phyloP scores from a whole-genome alignment of 2,888 invertebrate genomes.

The Choreutis nemorana region DNA sequence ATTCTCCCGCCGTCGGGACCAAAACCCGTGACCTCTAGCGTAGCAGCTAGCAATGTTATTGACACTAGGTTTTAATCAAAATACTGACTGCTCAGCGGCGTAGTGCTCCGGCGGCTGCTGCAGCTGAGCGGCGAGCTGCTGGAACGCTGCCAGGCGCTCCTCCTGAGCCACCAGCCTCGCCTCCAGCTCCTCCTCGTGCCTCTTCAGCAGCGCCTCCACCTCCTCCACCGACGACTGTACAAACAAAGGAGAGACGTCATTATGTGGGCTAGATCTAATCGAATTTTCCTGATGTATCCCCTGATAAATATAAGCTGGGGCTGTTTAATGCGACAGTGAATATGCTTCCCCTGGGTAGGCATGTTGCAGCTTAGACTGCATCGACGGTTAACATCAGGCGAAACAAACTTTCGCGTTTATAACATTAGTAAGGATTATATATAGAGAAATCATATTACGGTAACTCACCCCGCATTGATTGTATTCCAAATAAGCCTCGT shows the following conservation, averaged over 20 bases:
- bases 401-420: no score
- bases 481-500: slow-evolving; percentile 92
- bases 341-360: no score
- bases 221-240: slow-evolving; percentile 84
- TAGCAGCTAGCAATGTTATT: no score
- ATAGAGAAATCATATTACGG: slow-evolving; percentile 10
- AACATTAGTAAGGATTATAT: background rate
- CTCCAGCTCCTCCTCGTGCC: slow-evolving; percentile 90
- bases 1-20: no score
- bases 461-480: slow-evolving; percentile 85
- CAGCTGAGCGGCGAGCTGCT: slow-evolving; percentile 82
- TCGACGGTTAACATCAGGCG: no score
- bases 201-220: slow-evolving; percentile 90
- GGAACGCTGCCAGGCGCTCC: slow-evolving; percentile 84
- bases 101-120: slow-evolving; percentile 79
- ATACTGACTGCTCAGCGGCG: slow-evolving; percentile 76
- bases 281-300: no score
- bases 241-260: background rate
- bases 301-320: no score
- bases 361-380: no score
- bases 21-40: no score
- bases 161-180: slow-evolving; percentile 93
- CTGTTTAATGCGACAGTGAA: no score
- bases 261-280: no score
- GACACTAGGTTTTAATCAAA: no score